Conservation (phyloP, 2,888 invertebrate species). For the Leucania comma region DNA sequence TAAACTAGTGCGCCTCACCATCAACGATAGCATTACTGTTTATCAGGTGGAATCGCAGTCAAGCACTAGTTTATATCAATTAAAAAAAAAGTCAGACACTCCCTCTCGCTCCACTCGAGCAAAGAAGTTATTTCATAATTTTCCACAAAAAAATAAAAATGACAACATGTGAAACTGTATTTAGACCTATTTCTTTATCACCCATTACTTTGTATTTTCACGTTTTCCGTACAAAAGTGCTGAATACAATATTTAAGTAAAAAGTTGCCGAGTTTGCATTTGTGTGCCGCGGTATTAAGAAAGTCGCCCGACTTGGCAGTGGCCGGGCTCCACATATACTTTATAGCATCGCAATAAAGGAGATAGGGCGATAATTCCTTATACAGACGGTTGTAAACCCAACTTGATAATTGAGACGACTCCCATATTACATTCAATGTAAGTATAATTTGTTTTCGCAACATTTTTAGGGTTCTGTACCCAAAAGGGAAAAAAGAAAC, state of each 20-base stretch:
- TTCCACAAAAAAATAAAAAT: too few relatives aligned
- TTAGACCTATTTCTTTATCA: background rate
- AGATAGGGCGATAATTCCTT: constrained; percentile 63
- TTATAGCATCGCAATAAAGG: constrained; percentile 57
- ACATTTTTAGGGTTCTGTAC: constrained; percentile 3
- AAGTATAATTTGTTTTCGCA: constrained; percentile 54
- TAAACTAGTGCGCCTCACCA: too few relatives aligned
- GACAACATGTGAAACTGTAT: background rate
- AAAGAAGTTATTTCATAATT: too few relatives aligned
- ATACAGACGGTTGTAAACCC: constrained; percentile 51
- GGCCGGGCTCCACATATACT: constrained; percentile 56
- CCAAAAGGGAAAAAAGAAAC: too few relatives aligned
- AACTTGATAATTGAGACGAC: constrained; percentile 59
- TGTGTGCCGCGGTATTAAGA: constrained; percentile 54
- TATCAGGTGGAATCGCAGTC: too few relatives aligned
- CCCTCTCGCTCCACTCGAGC: too few relatives aligned
- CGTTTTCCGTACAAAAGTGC: background rate
- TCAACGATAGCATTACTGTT: too few relatives aligned
- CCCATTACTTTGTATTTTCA: constrained; percentile 5
- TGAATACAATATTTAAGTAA: constrained; percentile 24
- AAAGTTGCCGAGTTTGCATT: constrained; percentile 43
- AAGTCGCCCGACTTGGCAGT: constrained; percentile 53
- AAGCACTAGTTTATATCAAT: too few relatives aligned
- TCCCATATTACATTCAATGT: constrained; percentile 50
- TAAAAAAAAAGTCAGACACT: too few relatives aligned